phyloP scores from a whole-genome alignment of 2,888 invertebrate genomes.

The Euclidia mi region DNA sequence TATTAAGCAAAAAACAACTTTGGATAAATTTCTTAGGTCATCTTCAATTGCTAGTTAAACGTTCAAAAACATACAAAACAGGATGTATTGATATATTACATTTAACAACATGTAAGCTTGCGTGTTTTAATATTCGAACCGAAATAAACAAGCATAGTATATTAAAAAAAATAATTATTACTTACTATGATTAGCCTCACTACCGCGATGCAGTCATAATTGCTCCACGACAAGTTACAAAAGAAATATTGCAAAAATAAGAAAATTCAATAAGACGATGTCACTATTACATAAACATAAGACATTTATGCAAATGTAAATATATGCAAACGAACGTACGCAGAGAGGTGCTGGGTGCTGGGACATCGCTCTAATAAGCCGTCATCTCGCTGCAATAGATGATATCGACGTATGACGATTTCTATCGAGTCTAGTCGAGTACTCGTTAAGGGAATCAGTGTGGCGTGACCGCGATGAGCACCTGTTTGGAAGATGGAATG shows the following conservation, averaged over 20 bases:
- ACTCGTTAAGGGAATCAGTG: slow-evolving; percentile 67
- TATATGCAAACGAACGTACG: slow-evolving; percentile 39
- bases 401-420: slow-evolving; percentile 53
- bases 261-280: slow-evolving; percentile 34
- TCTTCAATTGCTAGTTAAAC: background rate
- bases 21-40: background rate
- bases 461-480: slow-evolving; percentile 55
- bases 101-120: background rate
- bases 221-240: slow-evolving; percentile 19
- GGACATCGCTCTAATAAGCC: slow-evolving; percentile 53
- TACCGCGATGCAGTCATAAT: slow-evolving; percentile 17
- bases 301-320: slow-evolving; percentile 36
- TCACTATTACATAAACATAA: slow-evolving; percentile 50
- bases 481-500: slow-evolving; percentile 46
- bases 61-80: background rate
- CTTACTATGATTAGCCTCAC: slow-evolving; percentile 24
- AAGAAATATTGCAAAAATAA: slow-evolving; percentile 23
- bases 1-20: too few relatives aligned
- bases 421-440: slow-evolving; percentile 63
- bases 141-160: background rate
- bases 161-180: slow-evolving; percentile 18
- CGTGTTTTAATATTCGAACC: background rate
- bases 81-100: slow-evolving; percentile 1
- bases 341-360: slow-evolving; percentile 46
- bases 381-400: slow-evolving; percentile 42